These are phyloP conservation scores for Coptodon bakossiorum DNA, from an alignment of 2,113 vertebrate species.

Conservation along the genomic window DNA sequence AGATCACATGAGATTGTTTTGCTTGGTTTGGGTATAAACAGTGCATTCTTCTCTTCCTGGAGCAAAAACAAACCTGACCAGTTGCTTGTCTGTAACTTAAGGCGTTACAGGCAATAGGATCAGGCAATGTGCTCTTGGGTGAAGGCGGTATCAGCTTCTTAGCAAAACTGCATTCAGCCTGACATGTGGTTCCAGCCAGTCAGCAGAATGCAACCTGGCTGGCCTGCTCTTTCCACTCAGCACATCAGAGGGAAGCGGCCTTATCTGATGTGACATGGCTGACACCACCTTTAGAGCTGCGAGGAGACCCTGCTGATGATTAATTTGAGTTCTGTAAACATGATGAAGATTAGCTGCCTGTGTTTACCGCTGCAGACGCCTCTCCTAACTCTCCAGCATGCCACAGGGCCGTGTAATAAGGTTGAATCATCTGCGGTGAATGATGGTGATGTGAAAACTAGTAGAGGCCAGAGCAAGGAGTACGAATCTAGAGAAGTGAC, in stretches of 20 bases:
- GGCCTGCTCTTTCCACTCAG: conserved; percentile 34
- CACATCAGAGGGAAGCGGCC: conserved; percentile 32
- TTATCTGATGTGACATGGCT: conserved; percentile 46
- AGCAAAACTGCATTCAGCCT: conserved; percentile 20
- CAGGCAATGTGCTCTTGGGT: not conserved
- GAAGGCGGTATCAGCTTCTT: not conserved
- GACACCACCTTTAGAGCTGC: conserved; percentile 54
- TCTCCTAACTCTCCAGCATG: conserved; percentile 11
- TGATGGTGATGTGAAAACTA: conserved; percentile 21
- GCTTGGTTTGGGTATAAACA: conserved; percentile 19
- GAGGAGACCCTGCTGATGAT: conserved; percentile 41
- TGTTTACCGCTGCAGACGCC: conserved; percentile 47
- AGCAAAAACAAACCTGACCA: conserved; percentile 30
- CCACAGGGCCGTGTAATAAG: not conserved
- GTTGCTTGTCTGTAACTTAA: conserved; percentile 25
- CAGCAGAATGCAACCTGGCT: conserved; percentile 53
- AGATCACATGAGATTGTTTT: conserved; percentile 55
- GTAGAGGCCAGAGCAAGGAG: conserved; percentile 6
- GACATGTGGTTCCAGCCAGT: conserved; percentile 41
- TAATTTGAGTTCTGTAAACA: conserved; percentile 32
- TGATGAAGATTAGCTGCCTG: conserved; percentile 10
- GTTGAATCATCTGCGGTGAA: conserved; percentile 40
- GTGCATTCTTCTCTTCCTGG: conserved; percentile 12
- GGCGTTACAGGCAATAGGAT: not conserved
- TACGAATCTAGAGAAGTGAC: conserved; percentile 30